phyloP scores from a whole-genome alignment of 1,140 invertebrate species.

The Bicyclus anynana region DNA sequence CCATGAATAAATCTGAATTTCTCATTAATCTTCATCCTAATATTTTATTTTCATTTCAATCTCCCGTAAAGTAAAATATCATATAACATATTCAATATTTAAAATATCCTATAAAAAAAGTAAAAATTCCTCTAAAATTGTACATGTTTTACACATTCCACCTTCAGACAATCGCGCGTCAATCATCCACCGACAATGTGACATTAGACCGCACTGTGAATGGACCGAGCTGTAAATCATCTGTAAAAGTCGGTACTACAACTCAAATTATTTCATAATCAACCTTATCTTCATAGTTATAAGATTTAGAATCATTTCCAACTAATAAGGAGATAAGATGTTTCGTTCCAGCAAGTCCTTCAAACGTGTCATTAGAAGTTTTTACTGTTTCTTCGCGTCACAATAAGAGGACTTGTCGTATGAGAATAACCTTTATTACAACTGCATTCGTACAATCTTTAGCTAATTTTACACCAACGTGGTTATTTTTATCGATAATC shows the following conservation, averaged over 20 bases:
- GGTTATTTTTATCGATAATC: not conserved
- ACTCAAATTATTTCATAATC: conserved; percentile 9
- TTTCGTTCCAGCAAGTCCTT: conserved; percentile 23
- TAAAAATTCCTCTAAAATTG: not conserved
- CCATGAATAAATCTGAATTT: no score
- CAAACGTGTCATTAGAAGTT: conserved; percentile 34
- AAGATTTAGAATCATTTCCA: conserved; percentile 23
- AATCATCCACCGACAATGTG: conserved; percentile 29
- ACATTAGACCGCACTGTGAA: conserved; percentile 35
- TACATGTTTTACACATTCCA: not conserved
- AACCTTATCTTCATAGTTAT: conserved; percentile 21
- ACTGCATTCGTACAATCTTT: conserved; percentile 33
- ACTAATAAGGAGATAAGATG: conserved; percentile 4
- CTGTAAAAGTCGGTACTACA: conserved; percentile 18
- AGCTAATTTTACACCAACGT: conserved; percentile 18
- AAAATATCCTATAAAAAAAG: no score
- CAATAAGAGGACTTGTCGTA: conserved; percentile 37
- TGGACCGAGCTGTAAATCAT: conserved; percentile 23
- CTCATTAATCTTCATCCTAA: no score
- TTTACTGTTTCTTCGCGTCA: conserved; percentile 38
- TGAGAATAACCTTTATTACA: conserved; percentile 45
- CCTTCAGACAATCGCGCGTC: conserved; percentile 16
- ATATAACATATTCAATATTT: no score
- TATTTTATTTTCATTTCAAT: no score
- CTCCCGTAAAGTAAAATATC: no score